Conservation (phyloP, 2,888 invertebrate genomes). For the Mythimna vitellina region DNA sequence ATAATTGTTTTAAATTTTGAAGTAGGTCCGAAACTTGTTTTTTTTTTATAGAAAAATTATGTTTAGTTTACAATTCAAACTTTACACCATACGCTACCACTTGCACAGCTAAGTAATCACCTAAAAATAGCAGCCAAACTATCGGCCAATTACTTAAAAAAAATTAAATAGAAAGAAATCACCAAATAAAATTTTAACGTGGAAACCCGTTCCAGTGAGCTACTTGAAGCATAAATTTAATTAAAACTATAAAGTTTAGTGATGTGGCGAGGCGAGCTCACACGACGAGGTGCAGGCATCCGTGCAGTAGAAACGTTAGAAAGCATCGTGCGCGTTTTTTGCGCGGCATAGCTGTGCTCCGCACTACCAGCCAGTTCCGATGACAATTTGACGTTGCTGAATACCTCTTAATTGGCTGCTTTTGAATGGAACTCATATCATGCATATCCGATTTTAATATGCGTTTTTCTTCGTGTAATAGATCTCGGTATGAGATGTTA, state of each 20-base stretch:
- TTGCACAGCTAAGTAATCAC: constrained; percentile 12
- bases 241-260: constrained; percentile 64
- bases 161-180: constrained; percentile 17
- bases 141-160: constrained; percentile 21
- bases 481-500: constrained; percentile 43
- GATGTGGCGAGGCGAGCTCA: constrained; percentile 62
- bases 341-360: constrained; percentile 73
- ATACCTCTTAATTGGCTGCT: constrained; percentile 62
- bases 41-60: constrained; percentile 26
- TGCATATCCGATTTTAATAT: constrained; percentile 49
- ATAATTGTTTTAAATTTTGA: constrained; percentile 12
- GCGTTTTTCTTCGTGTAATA: constrained; percentile 52
- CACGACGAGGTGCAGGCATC: constrained; percentile 77
- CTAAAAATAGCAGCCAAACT: constrained; percentile 17
- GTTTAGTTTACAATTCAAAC: constrained; percentile 21
- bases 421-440: constrained; percentile 34
- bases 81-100: not conserved
- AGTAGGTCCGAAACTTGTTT: not conserved
- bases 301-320: constrained; percentile 86
- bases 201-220: constrained; percentile 28
- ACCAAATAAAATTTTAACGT: constrained; percentile 9
- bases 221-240: constrained; percentile 57
- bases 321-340: constrained; percentile 80
- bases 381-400: constrained; percentile 64
- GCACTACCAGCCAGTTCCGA: constrained; percentile 61